These are phyloP conservation scores for Achlya flavicornis DNA, from an alignment of 2,888 invertebrate species.

Conservation along the genomic window DNA sequence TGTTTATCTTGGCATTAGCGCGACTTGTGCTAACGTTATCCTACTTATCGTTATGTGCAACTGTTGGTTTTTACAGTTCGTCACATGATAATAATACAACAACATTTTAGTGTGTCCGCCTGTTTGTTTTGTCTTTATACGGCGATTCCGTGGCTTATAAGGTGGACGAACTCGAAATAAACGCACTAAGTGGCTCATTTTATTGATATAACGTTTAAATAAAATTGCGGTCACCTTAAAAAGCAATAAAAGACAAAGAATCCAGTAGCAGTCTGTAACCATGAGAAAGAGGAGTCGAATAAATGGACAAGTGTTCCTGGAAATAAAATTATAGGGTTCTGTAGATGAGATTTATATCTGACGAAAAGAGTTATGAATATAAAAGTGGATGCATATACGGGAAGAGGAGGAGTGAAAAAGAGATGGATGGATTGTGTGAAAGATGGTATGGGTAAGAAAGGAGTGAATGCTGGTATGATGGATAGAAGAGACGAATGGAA, in stretches of 20 bases:
- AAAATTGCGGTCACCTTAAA: constrained; percentile 70
- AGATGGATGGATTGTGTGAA: too few species aligned
- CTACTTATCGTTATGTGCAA: constrained; percentile 66
- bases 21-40: constrained; percentile 68
- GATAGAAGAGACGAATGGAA: too few species aligned
- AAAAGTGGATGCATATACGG: not conserved
- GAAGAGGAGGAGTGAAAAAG: too few species aligned
- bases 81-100: constrained; percentile 63
- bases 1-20: constrained; percentile 70
- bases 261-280: constrained; percentile 77
- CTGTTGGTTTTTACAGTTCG: constrained; percentile 70
- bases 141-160: constrained; percentile 40
- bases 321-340: constrained; percentile 54
- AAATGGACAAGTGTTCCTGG: constrained; percentile 55
- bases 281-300: constrained; percentile 78
- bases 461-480: too few species aligned
- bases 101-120: constrained; percentile 43
- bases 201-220: constrained; percentile 73
- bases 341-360: constrained; percentile 24
- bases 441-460: too few species aligned
- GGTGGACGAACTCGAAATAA: constrained; percentile 55
- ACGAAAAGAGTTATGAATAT: not conserved
- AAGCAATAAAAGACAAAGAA: constrained; percentile 69
- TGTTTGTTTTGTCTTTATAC: constrained; percentile 49
- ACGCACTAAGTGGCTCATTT: constrained; percentile 51